Conservation (phyloP, 1,140 invertebrate genomes). For the Pseudomyrmex flavicornis region DNA sequence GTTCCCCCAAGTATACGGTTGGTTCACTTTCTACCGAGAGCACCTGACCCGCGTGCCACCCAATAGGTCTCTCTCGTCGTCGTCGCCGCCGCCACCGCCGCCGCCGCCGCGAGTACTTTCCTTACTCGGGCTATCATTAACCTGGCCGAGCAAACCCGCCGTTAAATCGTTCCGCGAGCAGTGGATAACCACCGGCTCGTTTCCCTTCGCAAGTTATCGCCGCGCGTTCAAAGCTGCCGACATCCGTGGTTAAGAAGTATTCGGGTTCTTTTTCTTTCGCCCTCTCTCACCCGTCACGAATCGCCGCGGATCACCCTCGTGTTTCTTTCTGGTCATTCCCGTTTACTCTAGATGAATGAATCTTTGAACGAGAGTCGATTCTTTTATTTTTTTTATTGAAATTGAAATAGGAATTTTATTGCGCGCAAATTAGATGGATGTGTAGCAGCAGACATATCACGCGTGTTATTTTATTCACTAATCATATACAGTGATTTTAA, state of each 20-base stretch:
- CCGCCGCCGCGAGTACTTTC: slow-evolving; percentile 74
- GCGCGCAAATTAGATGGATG: not conserved
- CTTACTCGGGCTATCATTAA: slow-evolving; percentile 76
- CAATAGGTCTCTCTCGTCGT: slow-evolving; percentile 61
- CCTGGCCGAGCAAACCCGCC: slow-evolving; percentile 70
- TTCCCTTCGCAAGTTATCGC: slow-evolving; percentile 64
- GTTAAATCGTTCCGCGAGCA: slow-evolving; percentile 62
- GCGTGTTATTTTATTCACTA: not conserved
- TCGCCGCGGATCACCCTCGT: not conserved
- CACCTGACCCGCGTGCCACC: slow-evolving; percentile 70
- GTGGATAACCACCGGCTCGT: slow-evolving; percentile 65
- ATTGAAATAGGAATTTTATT: not conserved
- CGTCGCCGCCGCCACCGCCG: slow-evolving; percentile 26
- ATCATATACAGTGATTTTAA: no score
- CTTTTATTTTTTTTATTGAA: not conserved
- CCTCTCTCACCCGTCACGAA: slow-evolving; percentile 7
- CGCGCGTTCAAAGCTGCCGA: slow-evolving; percentile 64
- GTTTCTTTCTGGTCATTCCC: slow-evolving; percentile 40
- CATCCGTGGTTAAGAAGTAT: slow-evolving; percentile 66
- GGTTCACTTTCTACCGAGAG: slow-evolving; percentile 79
- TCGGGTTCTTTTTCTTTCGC: slow-evolving; percentile 36
- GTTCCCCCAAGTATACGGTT: slow-evolving; percentile 72
- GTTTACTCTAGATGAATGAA: not conserved
- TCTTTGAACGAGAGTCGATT: not conserved
- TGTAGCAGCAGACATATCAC: slow-evolving; percentile 7